Base-by-base conservation (phyloP, 2,888 invertebrate species). In the Trachelus tabidus region DNA sequence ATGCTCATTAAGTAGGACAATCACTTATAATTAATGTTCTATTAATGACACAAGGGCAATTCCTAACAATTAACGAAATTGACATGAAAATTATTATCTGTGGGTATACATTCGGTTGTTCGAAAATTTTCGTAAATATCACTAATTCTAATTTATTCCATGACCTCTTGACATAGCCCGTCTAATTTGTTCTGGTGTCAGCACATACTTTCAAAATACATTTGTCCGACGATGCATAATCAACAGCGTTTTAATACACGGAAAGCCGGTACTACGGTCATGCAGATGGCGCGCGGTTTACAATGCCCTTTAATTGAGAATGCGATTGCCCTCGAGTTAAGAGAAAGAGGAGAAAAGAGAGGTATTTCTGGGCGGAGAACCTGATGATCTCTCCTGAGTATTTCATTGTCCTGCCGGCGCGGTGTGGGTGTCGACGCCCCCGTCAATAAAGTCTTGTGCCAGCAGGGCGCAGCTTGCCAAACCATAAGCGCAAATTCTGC, bases 1-100 rank as follows among this genome's bases (percentile, higher is more conserved):
- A 82, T 82, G 82, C 84, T 87, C 85, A 83, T 87, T 87, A 87
- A 84, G 82, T 79, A 83, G 81, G 84, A 88, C 86, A 88, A 87
- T 88, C 83, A 83, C 77, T 78, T 80, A 83, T 85, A 86, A 87
- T 86, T 86, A 84, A 88, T 84, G 86, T 84, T 86, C 83, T 83
- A 84, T 86, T 82, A 85, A 83, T 83, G 87, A 86, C 83, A 82
- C 0, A 56, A 23, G 2, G 56, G 23, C 23, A 23, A 56, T 23
- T 56, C 6, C 23, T 56, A 23, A 23, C 2, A 23, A 23, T 56
- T 56, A 23, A 56, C 23, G 9, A 56, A 9, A 23, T 0, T 3
- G 31, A 34, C 12, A 9, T 4, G 11, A 71, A 34, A 71, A 71
- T 71, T 56, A 23, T 56, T 56, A 9, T 56, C 23, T 9, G 9